These are phyloP conservation scores for Zapornia atra DNA, from an alignment of 2,113 vertebrate genomes.

Conservation along the genomic window DNA sequence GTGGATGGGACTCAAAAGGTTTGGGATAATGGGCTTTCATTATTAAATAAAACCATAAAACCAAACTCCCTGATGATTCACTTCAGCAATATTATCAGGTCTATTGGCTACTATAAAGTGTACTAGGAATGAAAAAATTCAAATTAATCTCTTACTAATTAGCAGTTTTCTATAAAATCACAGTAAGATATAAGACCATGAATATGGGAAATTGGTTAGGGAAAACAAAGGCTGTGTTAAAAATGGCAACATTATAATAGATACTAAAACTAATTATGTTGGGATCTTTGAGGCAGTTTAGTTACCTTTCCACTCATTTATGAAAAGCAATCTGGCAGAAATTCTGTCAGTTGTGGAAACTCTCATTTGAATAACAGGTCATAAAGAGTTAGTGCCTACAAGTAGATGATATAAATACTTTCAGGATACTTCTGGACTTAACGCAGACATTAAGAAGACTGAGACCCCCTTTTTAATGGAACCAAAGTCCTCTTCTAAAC, in stretches of 20 bases:
- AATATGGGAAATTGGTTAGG: constrained; percentile 1
- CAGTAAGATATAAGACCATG: not conserved
- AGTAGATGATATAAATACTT: not conserved
- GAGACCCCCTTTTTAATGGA: not conserved
- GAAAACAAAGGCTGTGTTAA: not conserved
- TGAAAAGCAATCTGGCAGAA: not conserved
- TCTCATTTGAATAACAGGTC: not conserved
- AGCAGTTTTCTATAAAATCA: constrained; percentile 10
- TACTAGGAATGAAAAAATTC: constrained; percentile 11
- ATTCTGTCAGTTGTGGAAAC: not conserved
- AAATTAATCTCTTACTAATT: constrained; percentile 26
- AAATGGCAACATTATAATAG: not conserved
- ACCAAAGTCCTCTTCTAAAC: not conserved
- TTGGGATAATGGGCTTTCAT: not conserved
- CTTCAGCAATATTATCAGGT: not conserved
- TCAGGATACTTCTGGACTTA: not conserved
- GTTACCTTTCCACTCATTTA: not conserved
- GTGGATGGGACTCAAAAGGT: not conserved
- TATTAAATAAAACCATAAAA: not conserved
- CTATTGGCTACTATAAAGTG: not conserved
- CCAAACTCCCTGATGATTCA: not conserved
- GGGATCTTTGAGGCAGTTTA: not conserved
- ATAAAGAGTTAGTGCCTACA: not conserved
- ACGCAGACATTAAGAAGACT: not conserved
- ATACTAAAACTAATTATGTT: constrained; percentile 14